Evolutionary conservation across 2,113 vertebrate genomes (phyloP).

Genomic region (Etia nguti): DNA sequence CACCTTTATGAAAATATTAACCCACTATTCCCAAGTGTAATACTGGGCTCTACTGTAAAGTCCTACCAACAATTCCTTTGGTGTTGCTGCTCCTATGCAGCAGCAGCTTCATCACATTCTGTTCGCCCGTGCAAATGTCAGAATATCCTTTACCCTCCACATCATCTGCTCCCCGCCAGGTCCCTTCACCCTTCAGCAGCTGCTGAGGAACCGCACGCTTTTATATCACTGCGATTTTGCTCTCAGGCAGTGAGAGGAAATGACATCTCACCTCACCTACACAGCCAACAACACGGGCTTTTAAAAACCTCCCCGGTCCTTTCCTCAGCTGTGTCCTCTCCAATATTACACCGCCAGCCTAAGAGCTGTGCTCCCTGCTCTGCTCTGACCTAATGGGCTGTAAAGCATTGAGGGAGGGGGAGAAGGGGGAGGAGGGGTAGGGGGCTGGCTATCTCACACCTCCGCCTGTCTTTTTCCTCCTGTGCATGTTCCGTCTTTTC

Average conservation of each 20-base stretch:
- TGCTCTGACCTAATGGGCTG: constrained; percentile 54
- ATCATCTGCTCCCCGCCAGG: neutral
- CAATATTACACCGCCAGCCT: constrained; percentile 22
- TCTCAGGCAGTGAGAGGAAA: constrained; percentile 40
- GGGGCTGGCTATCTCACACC: neutral
- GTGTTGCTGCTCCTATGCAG: neutral
- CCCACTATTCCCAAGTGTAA: neutral
- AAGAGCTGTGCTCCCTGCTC: constrained; percentile 20
- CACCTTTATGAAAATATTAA: neutral
- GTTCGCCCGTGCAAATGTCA: neutral
- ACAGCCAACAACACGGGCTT: constrained; percentile 36
- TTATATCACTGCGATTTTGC: constrained; percentile 35
- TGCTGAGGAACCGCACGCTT: neutral
- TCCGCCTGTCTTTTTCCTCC: neutral
- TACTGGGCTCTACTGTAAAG: neutral
- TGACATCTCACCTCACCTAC: constrained; percentile 51
- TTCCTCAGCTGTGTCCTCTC: constrained; percentile 13
- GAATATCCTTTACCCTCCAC: neutral
- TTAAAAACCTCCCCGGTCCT: constrained; percentile 45
- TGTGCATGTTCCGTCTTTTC: neutral
- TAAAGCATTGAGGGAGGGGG: neutral
- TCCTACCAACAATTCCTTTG: neutral
- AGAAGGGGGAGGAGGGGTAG: neutral
- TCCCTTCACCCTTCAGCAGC: neutral
- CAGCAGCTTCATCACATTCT: neutral